Base-by-base conservation (phyloP, 2,797 vertebrate genomes). In the Dipus sagitta region DNA sequence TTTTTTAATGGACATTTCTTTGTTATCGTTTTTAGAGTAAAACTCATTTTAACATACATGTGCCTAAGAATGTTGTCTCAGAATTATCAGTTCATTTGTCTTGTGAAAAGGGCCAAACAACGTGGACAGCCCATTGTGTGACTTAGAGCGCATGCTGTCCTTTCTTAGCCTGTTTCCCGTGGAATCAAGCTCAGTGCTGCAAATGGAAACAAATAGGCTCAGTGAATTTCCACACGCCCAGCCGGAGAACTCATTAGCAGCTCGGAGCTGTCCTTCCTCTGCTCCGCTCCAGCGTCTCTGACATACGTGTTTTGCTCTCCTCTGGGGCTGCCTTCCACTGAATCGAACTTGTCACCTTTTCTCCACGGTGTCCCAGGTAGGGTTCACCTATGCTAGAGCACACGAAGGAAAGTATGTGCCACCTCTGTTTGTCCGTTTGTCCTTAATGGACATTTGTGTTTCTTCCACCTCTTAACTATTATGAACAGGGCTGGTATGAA, bases 21-120 rank as follows among this genome's bases (percentile, higher is more conserved):
- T 80, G 58, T 64, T 42, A 38, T 8, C 75, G 60, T 83, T 92
- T 92, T 92, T 58, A 78, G n/a, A 71, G 52, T 85, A 84, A 86
- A 79, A 93, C 1, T 86, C 32, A 92, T 11, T 32, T 52, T 86
- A 77, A 78, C 62, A 42, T 38, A 5, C 7, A 20, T 65, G 5
- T 75, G 7, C 14, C 70, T 86, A 86, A 72, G 47, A 68, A 80
- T 68, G 10, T 86, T 68, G 10, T 86, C 21, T n/a, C 32, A 86
- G 60, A 32, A 54, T 42, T n/a, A 67, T 91, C 32, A 83, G 26
- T 79, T 95, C 24, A 60, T 76, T 11, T 71, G 6, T n/a, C n/a
- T 76, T 76, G 65, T 77, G 52, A 94, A 1, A 74, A 80, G 68
- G 20, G 7, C 0, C 0, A 65, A 47, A 17, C 18, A 71, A 78